Conservation (phyloP, 1,140 invertebrate species). For the Penaeus vannamei region DNA sequence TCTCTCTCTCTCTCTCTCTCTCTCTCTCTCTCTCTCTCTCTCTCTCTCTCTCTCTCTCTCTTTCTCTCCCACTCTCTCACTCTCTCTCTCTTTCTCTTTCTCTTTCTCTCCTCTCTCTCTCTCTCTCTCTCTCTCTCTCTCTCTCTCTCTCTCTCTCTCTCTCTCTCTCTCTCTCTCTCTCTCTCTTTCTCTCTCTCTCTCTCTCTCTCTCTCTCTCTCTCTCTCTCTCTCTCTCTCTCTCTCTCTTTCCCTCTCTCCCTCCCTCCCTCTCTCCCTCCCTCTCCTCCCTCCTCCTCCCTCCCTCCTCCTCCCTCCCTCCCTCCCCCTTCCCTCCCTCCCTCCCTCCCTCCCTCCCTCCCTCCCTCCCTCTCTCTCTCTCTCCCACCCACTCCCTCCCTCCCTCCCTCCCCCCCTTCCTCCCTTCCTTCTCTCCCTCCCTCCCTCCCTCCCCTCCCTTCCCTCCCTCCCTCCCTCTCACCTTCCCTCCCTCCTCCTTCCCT, state of each 20-base stretch:
- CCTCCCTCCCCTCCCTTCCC: neutral
- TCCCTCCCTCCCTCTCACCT: neutral
- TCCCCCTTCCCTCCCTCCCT: no score
- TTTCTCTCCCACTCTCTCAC: slow-evolving; percentile 1
- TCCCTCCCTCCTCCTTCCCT: slow-evolving; percentile 26
- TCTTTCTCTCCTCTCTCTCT: no score
- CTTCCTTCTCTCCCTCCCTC: neutral
- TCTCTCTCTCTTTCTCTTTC: slow-evolving; percentile 1
- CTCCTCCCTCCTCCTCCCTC: no score
- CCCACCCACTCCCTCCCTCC: neutral
- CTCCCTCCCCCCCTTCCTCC: neutral
- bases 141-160: no score
- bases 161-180: no score
- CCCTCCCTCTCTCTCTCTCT: neutral
- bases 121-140: no score
- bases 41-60: slow-evolving; percentile 17
- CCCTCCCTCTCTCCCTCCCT: neutral
- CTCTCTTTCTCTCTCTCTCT: no score
- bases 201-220: slow-evolving; percentile 2
- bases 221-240: neutral
- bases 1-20: no score
- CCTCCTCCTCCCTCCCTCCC: no score
- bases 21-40: no score
- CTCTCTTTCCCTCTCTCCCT: slow-evolving; percentile 20
- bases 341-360: no score